Evolutionary conservation across 2,797 vertebrate genomes (phyloP), one percentile per base, ranked within the genome.

Genomic region (Sciaenops ocellatus): DNA sequence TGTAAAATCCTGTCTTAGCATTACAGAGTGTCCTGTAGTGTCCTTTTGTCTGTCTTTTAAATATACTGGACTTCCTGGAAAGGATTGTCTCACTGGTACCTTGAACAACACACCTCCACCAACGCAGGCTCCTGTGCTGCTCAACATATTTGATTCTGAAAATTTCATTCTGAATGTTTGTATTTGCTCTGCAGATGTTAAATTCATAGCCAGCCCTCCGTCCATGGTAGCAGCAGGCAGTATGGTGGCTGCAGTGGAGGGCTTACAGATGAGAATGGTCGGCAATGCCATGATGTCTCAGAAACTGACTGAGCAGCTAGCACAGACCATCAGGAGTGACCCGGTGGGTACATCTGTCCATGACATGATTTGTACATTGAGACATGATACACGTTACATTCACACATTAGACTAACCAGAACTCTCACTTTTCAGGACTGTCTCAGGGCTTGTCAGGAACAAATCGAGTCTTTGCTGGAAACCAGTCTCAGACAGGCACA

Each of bases 191-290:
- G 1, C 93, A 98, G 97, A 98, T 26, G 96, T 97, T 82, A 98
- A 97, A 81, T 98, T 98, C 93, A 97, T 97, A 86, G 97, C 96
- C 86, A 96, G 95, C 80, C 97, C 97, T 0, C 96, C 97, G 3
- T 98, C 97, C 91, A 98, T 98, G 97, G 96, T 98, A 0, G 97
- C 97, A 0, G 97, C 97, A 1, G 97, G 97, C 82, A 98, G 97
- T 26, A 92, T 97, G 89, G 95, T 95, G 69, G 97, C 97, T 1
- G 97, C 97, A 0, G 94, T 97, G 76, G 96, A 97, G 88, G 97
- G 97, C 69, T 90, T 98, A 77, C 95, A 96, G 86, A 93, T 97
- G 90, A 96, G 95, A 57, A 92, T 95, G 81, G 81, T 89, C 79
- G 94, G 94, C 66, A 89, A 84, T 72, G 85, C 94, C 86, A 87